Percentiles rank a stretch among this genome's conserved stretches.
Evolutionary conservation across 2,113 vertebrate species (phyloP).

Genomic region (Antechinus flavipes): DNA sequence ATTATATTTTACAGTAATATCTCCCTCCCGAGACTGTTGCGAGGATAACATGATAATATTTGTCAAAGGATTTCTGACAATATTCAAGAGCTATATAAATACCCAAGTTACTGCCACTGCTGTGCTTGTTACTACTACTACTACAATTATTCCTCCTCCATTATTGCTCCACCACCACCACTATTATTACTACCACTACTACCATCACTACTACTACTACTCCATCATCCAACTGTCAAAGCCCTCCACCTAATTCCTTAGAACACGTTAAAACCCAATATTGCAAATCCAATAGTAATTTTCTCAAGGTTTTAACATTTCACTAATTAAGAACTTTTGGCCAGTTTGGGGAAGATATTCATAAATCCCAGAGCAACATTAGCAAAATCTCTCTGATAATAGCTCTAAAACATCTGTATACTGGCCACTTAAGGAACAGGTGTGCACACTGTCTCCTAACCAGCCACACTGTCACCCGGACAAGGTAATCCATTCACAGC

Average conservation of each 20-base stretch:
- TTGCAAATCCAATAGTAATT: background rate
- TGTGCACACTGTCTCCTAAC: background rate
- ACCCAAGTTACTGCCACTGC: too few species aligned
- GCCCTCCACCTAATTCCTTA: background rate
- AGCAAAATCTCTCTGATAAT: background rate
- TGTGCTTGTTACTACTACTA: background rate
- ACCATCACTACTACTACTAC: too few species aligned
- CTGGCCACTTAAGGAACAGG: background rate
- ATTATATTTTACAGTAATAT: background rate
- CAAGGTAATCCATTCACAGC: background rate
- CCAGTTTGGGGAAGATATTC: background rate
- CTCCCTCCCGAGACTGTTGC: background rate
- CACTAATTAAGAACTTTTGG: background rate
- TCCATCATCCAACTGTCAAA: background rate
- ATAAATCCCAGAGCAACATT: background rate
- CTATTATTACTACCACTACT: background rate
- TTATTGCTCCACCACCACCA: background rate
- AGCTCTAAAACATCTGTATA: background rate
- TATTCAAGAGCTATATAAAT: background rate
- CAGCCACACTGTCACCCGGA: background rate
- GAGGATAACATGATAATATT: background rate
- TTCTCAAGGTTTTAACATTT: background rate
- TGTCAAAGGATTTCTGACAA: background rate
- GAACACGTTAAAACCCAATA: background rate
- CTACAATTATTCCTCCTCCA: background rate